Conservation (phyloP, 1,140 invertebrate species). For the Aphidius ervi region DNA sequence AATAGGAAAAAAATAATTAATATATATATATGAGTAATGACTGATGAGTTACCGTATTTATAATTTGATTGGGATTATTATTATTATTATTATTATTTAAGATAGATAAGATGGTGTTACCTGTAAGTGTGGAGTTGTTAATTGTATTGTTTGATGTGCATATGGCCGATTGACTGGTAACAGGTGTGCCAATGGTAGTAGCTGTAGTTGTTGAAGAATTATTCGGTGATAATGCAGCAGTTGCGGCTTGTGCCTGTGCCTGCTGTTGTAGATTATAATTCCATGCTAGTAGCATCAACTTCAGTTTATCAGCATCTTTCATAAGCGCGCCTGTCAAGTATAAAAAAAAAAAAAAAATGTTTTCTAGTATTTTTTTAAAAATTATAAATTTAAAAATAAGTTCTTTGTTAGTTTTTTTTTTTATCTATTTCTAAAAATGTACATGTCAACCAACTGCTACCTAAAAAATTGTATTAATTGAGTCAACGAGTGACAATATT, state of each 20-base stretch:
- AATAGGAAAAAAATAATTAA: too few species aligned
- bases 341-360: conserved; percentile 32
- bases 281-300: conserved; percentile 79
- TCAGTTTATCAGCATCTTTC: conserved; percentile 80
- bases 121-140: conserved; percentile 52
- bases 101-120: conserved; percentile 41
- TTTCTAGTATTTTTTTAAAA: conserved; percentile 12
- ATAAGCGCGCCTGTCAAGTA: conserved; percentile 57
- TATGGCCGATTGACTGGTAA: conserved; percentile 51
- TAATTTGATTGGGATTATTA: too few species aligned
- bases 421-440: too few species aligned
- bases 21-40: too few species aligned
- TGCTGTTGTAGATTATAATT: conserved; percentile 70
- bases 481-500: too few species aligned
- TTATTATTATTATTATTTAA: conserved; percentile 1
- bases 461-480: too few species aligned
- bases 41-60: too few species aligned
- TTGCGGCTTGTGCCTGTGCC: conserved; percentile 53
- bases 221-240: conserved; percentile 49
- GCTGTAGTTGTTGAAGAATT: conserved; percentile 50
- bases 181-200: conserved; percentile 49
- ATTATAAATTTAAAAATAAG: not conserved
- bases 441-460: too few species aligned
- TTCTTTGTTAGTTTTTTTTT: too few species aligned
- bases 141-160: conserved; percentile 52